Conservation (phyloP, 2,797 vertebrate genomes). For the Danio albolineatus region DNA sequence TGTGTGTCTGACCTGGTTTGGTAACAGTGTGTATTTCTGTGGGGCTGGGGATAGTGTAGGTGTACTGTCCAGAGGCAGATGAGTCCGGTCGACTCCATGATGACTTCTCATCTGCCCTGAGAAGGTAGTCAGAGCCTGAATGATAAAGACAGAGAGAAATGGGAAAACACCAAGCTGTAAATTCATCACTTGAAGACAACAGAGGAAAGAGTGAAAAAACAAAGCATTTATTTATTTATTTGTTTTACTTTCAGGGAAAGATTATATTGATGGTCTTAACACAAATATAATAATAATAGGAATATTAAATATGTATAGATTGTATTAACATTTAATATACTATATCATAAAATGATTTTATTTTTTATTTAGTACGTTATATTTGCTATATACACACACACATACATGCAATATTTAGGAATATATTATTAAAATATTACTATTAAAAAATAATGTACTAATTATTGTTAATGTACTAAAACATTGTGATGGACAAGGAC, state of each 20-base stretch:
- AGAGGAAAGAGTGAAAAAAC: not conserved
- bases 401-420: no score
- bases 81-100: slow-evolving; percentile 66
- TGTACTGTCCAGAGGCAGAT: slow-evolving; percentile 70
- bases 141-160: not conserved
- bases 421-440: not conserved
- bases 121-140: slow-evolving; percentile 70
- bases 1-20: slow-evolving; percentile 62
- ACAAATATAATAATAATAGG: not conserved
- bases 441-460: not conserved
- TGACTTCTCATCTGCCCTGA: slow-evolving; percentile 69
- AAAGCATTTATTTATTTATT: not conserved
- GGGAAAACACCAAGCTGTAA: not conserved
- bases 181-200: not conserved
- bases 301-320: not conserved
- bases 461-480: no score
- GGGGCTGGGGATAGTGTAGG: slow-evolving; percentile 69
- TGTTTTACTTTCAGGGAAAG: not conserved
- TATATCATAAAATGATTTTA: no score
- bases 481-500: no score
- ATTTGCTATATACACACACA: no score
- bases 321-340: no score
- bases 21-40: slow-evolving; percentile 58
- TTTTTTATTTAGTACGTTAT: no score
- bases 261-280: not conserved